A percentile compares a stretch with the other conserved stretches of the same genome.
Evolutionary conservation across 2,888 invertebrate genomes (phyloP).

Genomic region (Antheraea yamamai): DNA sequence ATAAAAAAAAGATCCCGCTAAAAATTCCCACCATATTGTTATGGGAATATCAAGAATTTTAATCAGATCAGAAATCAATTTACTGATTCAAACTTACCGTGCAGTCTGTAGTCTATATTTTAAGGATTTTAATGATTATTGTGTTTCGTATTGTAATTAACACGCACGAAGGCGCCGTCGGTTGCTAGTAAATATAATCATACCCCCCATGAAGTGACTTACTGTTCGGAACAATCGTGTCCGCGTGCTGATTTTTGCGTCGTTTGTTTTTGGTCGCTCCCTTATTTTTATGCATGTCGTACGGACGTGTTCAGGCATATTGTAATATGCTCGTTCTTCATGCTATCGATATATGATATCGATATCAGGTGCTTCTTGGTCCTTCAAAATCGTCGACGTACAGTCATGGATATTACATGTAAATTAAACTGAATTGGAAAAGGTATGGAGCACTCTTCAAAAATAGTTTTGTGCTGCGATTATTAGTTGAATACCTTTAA

Average conservation of each 20-base stretch:
- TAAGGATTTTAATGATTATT: no score
- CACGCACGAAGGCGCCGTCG: background rate
- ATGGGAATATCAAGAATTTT: no score
- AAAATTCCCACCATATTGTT: no score
- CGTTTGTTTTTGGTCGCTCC: conserved; percentile 13
- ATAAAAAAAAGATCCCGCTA: no score
- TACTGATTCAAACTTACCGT: no score
- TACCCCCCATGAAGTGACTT: conserved; percentile 17
- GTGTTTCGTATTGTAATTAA: background rate
- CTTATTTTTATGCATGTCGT: background rate
- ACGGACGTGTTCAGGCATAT: background rate
- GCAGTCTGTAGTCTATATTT: no score
- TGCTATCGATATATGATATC: no score
- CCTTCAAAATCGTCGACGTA: background rate
- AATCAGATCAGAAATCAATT: no score
- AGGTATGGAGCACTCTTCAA: background rate
- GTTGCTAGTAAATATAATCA: background rate
- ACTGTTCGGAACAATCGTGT: conserved; percentile 21
- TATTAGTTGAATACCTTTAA: background rate
- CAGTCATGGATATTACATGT: background rate
- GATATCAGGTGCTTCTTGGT: background rate
- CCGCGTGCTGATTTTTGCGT: conserved; percentile 6
- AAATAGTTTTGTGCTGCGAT: no score
- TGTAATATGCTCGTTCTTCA: background rate
- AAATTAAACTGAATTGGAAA: background rate